Percentiles rank a stretch among this genome's conserved stretches.
Conservation (phyloP, 2,797 vertebrate species). For the Anomalospiza imberbis region DNA sequence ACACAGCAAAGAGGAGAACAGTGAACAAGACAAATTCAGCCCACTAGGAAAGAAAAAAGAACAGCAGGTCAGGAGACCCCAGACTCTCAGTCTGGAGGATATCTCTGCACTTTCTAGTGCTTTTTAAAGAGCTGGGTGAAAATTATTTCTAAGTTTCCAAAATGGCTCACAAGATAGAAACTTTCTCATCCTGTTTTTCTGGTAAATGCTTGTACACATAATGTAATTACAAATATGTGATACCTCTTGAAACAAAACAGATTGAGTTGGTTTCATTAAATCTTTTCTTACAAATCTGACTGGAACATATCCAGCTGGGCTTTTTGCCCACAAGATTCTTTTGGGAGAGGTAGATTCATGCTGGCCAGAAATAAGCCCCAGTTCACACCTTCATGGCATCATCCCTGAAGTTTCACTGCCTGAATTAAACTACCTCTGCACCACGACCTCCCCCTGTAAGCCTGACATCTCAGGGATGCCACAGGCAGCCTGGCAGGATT, state of each 20-base stretch:
- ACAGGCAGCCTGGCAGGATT: neutral
- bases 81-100: neutral
- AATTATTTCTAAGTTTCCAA: neutral
- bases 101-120: neutral
- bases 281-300: neutral
- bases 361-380: neutral
- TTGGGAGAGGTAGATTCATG: neutral
- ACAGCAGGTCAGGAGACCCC: neutral
- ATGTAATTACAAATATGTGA: neutral
- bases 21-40: slow-evolving; percentile 92
- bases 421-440: neutral
- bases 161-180: neutral
- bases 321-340: neutral
- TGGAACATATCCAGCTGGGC: neutral
- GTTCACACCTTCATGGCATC: neutral
- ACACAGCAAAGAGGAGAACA: slow-evolving; percentile 84
- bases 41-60: slow-evolving; percentile 80
- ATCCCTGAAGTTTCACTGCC: neutral
- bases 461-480: neutral
- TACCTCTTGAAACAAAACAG: neutral
- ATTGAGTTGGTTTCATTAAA: neutral
- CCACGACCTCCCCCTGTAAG: neutral
- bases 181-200: neutral
- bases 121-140: neutral
- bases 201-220: neutral